These are phyloP conservation scores for Hyposoter dolosus DNA, from an alignment of 2,888 invertebrate genomes.

Conservation along the genomic window DNA sequence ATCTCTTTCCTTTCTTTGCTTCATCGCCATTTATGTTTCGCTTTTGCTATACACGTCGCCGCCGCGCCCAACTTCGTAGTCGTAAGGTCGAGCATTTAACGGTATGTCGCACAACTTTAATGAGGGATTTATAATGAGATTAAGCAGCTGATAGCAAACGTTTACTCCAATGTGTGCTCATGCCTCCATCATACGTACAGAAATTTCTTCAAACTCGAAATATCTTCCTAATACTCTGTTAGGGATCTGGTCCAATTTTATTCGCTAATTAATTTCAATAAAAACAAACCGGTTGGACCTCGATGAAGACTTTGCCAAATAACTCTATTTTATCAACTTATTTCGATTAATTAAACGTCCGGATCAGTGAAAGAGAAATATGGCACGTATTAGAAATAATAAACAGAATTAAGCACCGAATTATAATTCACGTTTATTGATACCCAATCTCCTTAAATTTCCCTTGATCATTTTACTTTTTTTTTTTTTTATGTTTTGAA, in stretches of 20 bases:
- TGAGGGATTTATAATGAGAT: slow-evolving; percentile 66
- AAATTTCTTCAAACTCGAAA: background rate
- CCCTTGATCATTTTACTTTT: background rate
- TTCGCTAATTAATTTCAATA: background rate
- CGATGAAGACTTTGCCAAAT: background rate
- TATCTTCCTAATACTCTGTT: background rate
- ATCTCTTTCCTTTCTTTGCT: slow-evolving; percentile 42
- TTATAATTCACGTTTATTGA: slow-evolving; percentile 40
- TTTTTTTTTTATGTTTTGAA: background rate
- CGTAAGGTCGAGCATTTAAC: slow-evolving; percentile 66
- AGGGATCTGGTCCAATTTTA: background rate
- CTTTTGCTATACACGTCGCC: slow-evolving; percentile 48
- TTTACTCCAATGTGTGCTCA: slow-evolving; percentile 51
- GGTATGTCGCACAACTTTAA: slow-evolving; percentile 67
- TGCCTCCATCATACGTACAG: slow-evolving; percentile 16
- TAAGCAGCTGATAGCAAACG: slow-evolving; percentile 41
- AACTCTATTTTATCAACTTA: slow-evolving; percentile 15
- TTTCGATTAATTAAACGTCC: slow-evolving; percentile 16
- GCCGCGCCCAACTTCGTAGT: slow-evolving; percentile 68
- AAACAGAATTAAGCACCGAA: slow-evolving; percentile 10
- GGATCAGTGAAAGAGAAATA: background rate
- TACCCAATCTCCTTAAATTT: background rate
- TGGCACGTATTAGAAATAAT: background rate
- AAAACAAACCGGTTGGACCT: background rate
- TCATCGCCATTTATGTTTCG: slow-evolving; percentile 65